Percentiles rank a stretch among this genome's conserved stretches.
Evolutionary conservation across 2,113 vertebrate species (phyloP).

Genomic region (Ramphastos sulfuratus): DNA sequence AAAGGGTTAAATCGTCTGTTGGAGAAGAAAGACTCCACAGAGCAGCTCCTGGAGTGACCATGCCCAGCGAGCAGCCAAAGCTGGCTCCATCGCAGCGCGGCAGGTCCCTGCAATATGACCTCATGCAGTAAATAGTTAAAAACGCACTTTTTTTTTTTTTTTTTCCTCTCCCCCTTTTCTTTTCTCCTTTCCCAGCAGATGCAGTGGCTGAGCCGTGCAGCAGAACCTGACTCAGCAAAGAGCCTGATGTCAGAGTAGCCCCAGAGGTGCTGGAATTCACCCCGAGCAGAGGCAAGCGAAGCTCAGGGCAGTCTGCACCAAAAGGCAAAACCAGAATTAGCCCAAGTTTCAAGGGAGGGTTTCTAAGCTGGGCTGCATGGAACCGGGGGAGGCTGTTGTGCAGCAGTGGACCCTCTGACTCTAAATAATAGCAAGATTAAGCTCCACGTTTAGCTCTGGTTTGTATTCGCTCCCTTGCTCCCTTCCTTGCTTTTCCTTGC

Average conservation of each 20-base stretch:
- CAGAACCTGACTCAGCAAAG: slow-evolving; percentile 62
- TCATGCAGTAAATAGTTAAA: background rate
- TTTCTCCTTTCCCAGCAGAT: background rate
- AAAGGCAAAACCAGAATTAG: background rate
- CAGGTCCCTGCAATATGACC: background rate
- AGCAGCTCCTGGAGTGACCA: background rate
- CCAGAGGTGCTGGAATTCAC: background rate
- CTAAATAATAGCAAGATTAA: background rate
- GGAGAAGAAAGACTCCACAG: slow-evolving; percentile 21
- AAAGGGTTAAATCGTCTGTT: slow-evolving; percentile 11
- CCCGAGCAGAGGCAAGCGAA: background rate
- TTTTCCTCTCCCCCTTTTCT: background rate
- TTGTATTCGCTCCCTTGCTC: background rate
- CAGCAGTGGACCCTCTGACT: background rate
- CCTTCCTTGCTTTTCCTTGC: background rate
- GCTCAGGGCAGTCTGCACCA: background rate
- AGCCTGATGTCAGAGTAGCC: background rate
- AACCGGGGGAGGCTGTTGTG: background rate
- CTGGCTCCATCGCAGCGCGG: background rate
- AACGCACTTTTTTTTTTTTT: background rate
- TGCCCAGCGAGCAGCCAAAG: background rate
- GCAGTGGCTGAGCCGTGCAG: background rate
- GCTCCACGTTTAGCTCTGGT: background rate
- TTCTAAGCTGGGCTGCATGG: background rate
- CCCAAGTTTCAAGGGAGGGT: background rate